Percentiles rank a stretch among this genome's conserved stretches.
Conservation (phyloP, 1,140 invertebrate species). For the Physella acuta region DNA sequence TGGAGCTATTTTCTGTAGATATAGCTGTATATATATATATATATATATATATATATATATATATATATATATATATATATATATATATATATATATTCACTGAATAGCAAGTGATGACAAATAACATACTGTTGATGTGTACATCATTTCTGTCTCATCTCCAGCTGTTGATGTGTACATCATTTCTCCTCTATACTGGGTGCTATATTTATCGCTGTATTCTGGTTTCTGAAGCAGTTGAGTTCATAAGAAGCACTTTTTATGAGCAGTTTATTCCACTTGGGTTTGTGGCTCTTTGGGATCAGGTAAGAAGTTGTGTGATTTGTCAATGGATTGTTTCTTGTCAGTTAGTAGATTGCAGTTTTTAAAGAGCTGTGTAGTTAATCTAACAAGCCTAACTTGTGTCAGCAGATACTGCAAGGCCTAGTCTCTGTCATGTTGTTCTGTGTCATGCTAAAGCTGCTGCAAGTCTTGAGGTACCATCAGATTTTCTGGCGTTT, state of each 20-base stretch:
- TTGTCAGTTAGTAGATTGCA: too few relatives aligned
- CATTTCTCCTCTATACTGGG: constrained; percentile 43
- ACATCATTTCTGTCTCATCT: constrained; percentile 18
- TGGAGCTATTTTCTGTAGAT: too few relatives aligned
- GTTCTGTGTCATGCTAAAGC: constrained; percentile 44
- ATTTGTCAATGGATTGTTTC: too few relatives aligned
- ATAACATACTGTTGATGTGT: too few relatives aligned
- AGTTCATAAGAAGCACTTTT: constrained; percentile 50
- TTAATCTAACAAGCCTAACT: too few relatives aligned
- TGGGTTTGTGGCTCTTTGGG: constrained; percentile 49
- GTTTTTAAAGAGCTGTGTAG: too few relatives aligned
- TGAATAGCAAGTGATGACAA: too few relatives aligned
- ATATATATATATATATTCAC: too few relatives aligned
- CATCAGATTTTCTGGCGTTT: constrained; percentile 45
- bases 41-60: neutral
- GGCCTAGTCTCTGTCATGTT: constrained; percentile 45
- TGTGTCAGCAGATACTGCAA: constrained; percentile 48
- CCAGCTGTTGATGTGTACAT: constrained; percentile 37
- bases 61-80: neutral
- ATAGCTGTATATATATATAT: too few relatives aligned
- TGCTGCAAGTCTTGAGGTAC: constrained; percentile 45
- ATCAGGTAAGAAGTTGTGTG: too few relatives aligned
- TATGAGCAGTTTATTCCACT: constrained; percentile 51
- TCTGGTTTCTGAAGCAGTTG: constrained; percentile 44
- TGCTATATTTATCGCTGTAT: constrained; percentile 53